Evolutionary conservation across 2,888 invertebrate genomes (phyloP).

Genomic region (Schizotus pectinicornis): DNA sequence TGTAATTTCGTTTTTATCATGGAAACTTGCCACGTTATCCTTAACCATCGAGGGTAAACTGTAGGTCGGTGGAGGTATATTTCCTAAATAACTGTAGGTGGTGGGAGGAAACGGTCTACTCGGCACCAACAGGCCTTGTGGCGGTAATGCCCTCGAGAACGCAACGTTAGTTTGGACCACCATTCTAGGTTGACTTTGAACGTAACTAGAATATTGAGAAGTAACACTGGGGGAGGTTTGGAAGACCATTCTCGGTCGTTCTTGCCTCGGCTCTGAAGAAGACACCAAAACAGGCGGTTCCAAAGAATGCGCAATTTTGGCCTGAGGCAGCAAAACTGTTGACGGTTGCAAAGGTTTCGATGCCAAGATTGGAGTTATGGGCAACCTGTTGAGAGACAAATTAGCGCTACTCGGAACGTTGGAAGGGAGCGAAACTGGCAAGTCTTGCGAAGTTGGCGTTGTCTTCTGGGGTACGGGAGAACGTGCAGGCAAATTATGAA

Average conservation of each 20-base stretch:
- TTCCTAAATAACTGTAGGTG: constrained; percentile 28
- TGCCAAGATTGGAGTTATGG: constrained; percentile 66
- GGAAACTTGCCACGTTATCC: background rate
- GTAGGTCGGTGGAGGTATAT: background rate
- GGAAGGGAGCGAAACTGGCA: constrained; percentile 32
- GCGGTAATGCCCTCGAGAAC: constrained; percentile 36
- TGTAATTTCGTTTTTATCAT: background rate
- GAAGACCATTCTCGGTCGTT: constrained; percentile 58
- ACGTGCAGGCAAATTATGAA: constrained; percentile 47
- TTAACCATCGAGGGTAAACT: background rate
- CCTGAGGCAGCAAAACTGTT: constrained; percentile 56
- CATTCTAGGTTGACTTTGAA: constrained; percentile 43
- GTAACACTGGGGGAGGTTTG: constrained; percentile 39
- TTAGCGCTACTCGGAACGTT: constrained; percentile 33
- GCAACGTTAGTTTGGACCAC: constrained; percentile 40
- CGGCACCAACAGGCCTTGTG: constrained; percentile 45
- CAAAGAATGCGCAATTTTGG: constrained; percentile 50
- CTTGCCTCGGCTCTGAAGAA: constrained; percentile 44
- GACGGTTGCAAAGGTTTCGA: constrained; percentile 64
- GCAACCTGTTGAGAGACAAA: constrained; percentile 63
- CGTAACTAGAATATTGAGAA: constrained; percentile 39
- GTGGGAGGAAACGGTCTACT: constrained; percentile 41
- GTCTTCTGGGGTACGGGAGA: too few relatives aligned
- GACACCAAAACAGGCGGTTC: constrained; percentile 50
- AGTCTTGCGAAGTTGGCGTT: constrained; percentile 39